Conservation (phyloP, 2,888 invertebrate species). For the Drosophila recens region DNA sequence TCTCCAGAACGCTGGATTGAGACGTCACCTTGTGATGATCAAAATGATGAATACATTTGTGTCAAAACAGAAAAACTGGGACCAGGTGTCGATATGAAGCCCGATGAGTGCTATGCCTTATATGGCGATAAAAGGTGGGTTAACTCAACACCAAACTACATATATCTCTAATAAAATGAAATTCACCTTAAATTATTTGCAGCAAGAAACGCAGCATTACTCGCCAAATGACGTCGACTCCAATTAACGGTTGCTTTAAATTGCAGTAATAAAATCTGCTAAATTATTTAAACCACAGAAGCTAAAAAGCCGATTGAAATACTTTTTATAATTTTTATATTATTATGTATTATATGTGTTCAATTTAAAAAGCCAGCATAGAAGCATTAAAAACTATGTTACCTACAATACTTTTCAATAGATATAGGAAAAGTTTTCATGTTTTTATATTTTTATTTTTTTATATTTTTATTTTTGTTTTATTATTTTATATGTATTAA, state of each 20-base stretch:
- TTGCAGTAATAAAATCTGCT: constrained; percentile 13
- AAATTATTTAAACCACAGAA: background rate
- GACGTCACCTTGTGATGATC: background rate
- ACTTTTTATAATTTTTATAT: background rate
- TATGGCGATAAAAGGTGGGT: constrained; percentile 74
- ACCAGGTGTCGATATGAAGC: constrained; percentile 67
- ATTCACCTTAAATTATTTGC: background rate
- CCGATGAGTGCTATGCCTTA: constrained; percentile 56
- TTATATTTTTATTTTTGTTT: background rate
- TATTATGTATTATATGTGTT: background rate
- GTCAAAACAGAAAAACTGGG: constrained; percentile 37
- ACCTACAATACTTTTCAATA: background rate
- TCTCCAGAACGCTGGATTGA: constrained; percentile 43
- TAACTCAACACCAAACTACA: too few relatives aligned
- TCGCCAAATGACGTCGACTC: constrained; percentile 24
- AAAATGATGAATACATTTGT: constrained; percentile 7
- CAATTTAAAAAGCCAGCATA: background rate
- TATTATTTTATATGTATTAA: too few relatives aligned
- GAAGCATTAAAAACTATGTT: background rate
- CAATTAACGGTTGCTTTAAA: constrained; percentile 31
- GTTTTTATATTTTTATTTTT: background rate
- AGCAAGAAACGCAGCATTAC: constrained; percentile 49
- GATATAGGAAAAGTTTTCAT: background rate
- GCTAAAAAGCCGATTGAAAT: background rate
- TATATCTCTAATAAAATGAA: background rate